phyloP scores from a whole-genome alignment of 2,113 vertebrate species.

The Struthio camelus region DNA sequence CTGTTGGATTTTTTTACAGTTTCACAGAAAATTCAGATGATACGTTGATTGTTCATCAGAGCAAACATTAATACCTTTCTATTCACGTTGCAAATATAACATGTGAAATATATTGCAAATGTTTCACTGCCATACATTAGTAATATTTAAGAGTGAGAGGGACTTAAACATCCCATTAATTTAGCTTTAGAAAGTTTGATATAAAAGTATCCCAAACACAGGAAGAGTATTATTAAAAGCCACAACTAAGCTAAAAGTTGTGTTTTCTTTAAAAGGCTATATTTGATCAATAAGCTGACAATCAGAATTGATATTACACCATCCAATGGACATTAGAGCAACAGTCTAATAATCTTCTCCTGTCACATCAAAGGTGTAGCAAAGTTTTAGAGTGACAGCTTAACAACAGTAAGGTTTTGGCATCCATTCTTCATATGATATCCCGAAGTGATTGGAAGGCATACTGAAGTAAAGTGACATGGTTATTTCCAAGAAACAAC shows the following conservation, averaged over 20 bases:
- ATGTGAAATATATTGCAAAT: neutral
- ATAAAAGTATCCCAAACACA: neutral
- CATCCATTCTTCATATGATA: neutral
- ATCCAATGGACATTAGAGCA: conserved; percentile 51
- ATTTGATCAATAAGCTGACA: conserved; percentile 47
- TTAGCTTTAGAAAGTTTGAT: neutral
- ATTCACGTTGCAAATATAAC: too few species aligned
- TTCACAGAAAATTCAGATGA: neutral
- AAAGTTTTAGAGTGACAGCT: conserved; percentile 64
- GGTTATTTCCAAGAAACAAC: conserved; percentile 27
- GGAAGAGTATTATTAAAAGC: neutral
- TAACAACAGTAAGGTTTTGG: conserved; percentile 46
- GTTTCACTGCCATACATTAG: neutral
- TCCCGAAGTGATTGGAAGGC: conserved; percentile 50
- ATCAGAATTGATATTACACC: conserved; percentile 44
- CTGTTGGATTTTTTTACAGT: neutral
- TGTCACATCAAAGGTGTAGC: conserved; percentile 63
- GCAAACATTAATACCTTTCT: neutral
- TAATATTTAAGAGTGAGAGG: neutral
- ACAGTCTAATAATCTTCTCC: conserved; percentile 57
- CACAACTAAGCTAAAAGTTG: neutral
- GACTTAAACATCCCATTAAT: neutral
- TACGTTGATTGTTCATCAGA: neutral
- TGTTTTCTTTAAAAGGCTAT: neutral
- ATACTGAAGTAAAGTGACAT: conserved; percentile 54